A percentile compares a stretch with the other conserved stretches of the same genome.
These are phyloP conservation scores for Cephalopachus bancanus DNA, from an alignment of 2,797 vertebrate species.

Conservation along the genomic window DNA sequence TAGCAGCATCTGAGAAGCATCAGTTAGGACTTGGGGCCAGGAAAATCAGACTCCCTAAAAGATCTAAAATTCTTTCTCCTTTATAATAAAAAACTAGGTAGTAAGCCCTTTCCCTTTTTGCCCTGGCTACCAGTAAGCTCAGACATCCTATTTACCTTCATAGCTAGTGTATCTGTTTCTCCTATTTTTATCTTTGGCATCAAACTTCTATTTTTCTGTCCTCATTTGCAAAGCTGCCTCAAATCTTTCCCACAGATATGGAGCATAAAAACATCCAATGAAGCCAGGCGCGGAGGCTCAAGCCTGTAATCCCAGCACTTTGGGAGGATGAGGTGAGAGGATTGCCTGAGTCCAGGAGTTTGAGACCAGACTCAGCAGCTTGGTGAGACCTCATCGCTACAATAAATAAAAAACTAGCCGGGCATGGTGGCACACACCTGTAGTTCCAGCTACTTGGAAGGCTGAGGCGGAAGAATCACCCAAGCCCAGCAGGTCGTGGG, in stretches of 20 bases:
- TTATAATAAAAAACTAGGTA: not conserved
- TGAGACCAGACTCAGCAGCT: not conserved
- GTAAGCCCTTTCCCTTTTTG: not conserved
- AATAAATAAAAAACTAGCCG: not conserved
- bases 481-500: too few relatives aligned
- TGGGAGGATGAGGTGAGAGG: not conserved
- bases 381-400: not conserved
- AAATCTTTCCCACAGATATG: not conserved
- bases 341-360: not conserved
- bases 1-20: not conserved
- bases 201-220: not conserved
- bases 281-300: not conserved
- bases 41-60: conserved; percentile 15
- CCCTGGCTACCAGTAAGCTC: conserved; percentile 16
- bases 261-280: not conserved
- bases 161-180: not conserved
- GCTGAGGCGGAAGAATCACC: not conserved
- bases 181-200: not conserved
- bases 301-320: not conserved
- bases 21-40: not conserved
- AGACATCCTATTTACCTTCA: not conserved
- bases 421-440: not conserved
- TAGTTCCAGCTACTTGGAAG: not conserved
- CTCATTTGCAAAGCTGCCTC: conserved; percentile 35
- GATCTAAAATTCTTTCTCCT: not conserved